Evolutionary conservation across 2,113 vertebrate genomes (phyloP).

Genomic region (Oryctolagus cuniculus): mOryCun1.1 NC_091432.1:30628501-30629000

Average conservation of each 20-base stretch:
- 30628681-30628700: too few species aligned
- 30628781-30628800: background rate
- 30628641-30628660: background rate
- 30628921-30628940: background rate
- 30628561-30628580: background rate
- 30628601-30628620: slow-evolving; percentile 32
- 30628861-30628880: background rate
- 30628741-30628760: background rate
- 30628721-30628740: background rate
- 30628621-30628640: background rate
- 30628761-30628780: background rate
- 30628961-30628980: background rate
- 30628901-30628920: background rate
- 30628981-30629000: background rate
- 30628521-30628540: background rate
- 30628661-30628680: background rate
- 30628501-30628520: background rate
- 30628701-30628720: background rate
- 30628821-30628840: background rate
- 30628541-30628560: background rate
- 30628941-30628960: background rate
- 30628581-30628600: background rate
- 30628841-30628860: accelerated
- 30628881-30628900: background rate
- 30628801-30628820: background rate